These are phyloP conservation scores for Dendrolimus pini DNA, from an alignment of 2,888 invertebrate genomes.

Conservation along the genomic window DNA sequence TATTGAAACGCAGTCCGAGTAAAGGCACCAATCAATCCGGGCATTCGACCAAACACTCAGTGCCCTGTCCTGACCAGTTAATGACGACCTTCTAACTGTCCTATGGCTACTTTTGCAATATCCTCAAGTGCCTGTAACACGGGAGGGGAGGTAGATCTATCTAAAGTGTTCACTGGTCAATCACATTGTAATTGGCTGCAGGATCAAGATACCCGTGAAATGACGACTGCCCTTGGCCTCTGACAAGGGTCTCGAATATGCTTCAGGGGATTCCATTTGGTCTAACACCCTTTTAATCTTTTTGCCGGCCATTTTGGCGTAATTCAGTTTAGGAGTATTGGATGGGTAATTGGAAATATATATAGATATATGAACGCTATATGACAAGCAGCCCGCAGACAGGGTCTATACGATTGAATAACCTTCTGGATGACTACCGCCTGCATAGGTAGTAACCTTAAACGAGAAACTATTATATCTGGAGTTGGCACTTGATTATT, in stretches of 20 bases:
- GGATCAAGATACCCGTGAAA: constrained; percentile 69
- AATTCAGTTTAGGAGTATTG: constrained; percentile 10
- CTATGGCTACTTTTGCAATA: constrained; percentile 11
- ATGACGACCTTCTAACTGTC: constrained; percentile 24
- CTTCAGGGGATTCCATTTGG: constrained; percentile 49
- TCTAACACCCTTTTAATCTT: constrained; percentile 30
- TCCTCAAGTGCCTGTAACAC: constrained; percentile 5
- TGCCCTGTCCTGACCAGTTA: constrained; percentile 32
- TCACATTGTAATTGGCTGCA: constrained; percentile 69
- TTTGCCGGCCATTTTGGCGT: constrained; percentile 7
- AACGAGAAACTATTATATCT: too few species aligned
- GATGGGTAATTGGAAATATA: constrained; percentile 8
- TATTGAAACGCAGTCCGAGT: constrained; percentile 47
- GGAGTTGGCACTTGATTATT: too few species aligned
- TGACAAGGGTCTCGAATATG: constrained; percentile 57
- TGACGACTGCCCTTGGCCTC: constrained; percentile 48
- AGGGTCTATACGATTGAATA: too few species aligned
- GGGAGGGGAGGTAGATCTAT: constrained; percentile 22
- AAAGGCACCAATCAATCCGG: constrained; percentile 58
- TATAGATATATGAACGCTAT: constrained; percentile 9
- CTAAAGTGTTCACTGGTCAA: constrained; percentile 43
- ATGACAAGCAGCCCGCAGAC: too few species aligned
- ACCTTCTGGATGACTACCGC: too few species aligned
- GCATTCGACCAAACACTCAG: constrained; percentile 59
- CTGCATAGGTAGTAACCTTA: too few species aligned